Percentiles rank a stretch among this genome's conserved stretches.
Evolutionary conservation across 2,797 vertebrate genomes (phyloP).

Genomic region (Phaenicophaeus curvirostris): DNA sequence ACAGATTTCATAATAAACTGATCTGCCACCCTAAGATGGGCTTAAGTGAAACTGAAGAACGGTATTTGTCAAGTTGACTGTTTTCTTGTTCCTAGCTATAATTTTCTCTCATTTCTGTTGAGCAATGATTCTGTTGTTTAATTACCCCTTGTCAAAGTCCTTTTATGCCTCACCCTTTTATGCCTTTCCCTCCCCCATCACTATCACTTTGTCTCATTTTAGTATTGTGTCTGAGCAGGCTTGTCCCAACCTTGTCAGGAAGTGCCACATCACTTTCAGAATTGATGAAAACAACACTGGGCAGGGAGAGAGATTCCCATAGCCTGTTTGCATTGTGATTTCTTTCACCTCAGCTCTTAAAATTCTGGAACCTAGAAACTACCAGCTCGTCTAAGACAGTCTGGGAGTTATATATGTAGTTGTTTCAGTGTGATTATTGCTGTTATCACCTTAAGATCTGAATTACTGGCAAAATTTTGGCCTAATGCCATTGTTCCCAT

Average conservation of each 20-base stretch:
- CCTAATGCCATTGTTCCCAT: neutral
- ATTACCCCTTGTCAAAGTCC: conserved; percentile 6
- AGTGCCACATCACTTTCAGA: neutral
- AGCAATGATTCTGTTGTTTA: neutral
- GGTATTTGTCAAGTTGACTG: neutral
- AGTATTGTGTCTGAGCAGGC: neutral
- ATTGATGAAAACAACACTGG: neutral
- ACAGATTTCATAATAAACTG: neutral
- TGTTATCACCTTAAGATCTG: neutral
- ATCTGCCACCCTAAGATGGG: neutral
- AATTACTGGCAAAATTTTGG: neutral
- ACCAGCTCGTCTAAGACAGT: neutral
- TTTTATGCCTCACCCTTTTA: neutral
- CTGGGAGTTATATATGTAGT: neutral
- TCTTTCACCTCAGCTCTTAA: neutral
- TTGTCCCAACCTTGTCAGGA: neutral
- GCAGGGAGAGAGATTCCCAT: neutral
- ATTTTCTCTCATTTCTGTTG: neutral
- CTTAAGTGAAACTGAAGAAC: neutral
- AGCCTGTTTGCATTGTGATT: neutral
- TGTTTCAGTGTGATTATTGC: neutral
- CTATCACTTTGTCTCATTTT: neutral
- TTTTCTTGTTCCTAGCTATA: neutral
- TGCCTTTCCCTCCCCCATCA: neutral
- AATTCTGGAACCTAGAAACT: neutral